Evolutionary conservation across 2,113 vertebrate genomes (phyloP).

Genomic region (Podilymbus podiceps): DNA sequence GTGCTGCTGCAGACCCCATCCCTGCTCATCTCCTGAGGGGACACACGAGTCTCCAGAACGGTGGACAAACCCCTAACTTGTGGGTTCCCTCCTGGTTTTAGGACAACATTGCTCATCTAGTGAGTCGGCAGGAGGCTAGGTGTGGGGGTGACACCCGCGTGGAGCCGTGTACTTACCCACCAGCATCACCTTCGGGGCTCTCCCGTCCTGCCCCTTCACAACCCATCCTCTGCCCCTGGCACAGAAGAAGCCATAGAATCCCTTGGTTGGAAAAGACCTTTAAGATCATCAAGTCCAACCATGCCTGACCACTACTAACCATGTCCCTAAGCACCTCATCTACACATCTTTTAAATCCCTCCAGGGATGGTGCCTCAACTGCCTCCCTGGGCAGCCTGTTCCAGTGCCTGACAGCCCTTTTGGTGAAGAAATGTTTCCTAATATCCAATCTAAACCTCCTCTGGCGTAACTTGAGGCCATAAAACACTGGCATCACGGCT

Average conservation of each 20-base stretch:
- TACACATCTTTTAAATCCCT: no score
- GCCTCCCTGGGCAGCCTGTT: no score
- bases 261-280: no score
- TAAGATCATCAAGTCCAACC: no score
- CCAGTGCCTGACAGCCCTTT: no score
- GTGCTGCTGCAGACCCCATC: background rate
- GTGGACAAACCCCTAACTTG: background rate
- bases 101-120: background rate
- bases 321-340: no score
- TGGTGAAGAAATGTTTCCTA: no score
- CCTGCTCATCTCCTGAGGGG: background rate
- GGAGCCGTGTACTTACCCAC: background rate
- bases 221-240: background rate
- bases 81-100: background rate
- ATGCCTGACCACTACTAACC: no score
- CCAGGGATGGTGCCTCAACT: no score
- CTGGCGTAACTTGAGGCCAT: no score
- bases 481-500: background rate
- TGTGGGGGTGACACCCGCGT: background rate
- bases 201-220: background rate
- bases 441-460: no score
- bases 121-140: rapidly evolving
- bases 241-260: no score
- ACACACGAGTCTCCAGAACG: background rate
- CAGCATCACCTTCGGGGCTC: background rate